Evolutionary conservation across 2,797 vertebrate species (phyloP).

Genomic region (Protonibea diacanthus): DNA sequence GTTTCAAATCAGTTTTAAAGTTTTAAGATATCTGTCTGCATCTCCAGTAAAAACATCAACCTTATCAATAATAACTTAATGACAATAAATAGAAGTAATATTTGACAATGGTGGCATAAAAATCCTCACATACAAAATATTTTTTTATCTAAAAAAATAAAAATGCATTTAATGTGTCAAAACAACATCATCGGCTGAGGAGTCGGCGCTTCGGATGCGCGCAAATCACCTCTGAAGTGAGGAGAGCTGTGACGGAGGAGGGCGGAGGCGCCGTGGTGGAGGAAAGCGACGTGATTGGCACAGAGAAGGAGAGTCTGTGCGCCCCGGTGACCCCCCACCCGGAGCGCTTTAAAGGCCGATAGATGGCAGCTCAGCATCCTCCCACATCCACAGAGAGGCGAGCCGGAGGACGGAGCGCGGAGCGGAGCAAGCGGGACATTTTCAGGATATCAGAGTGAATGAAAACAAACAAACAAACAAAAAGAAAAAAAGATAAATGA

Average conservation of each 20-base stretch:
- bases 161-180: background rate
- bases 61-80: slow-evolving; percentile 1
- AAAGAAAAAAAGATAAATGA: background rate
- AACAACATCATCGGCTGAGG: slow-evolving; percentile 4
- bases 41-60: background rate
- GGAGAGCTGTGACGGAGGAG: background rate
- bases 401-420: slow-evolving; percentile 24
- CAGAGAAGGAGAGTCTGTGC: slow-evolving; percentile 82
- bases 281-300: slow-evolving; percentile 87
- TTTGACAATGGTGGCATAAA: background rate
- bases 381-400: slow-evolving; percentile 44
- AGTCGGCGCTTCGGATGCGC: slow-evolving; percentile 22
- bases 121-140: background rate
- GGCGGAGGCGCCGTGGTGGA: background rate
- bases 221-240: slow-evolving; percentile 20
- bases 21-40: background rate
- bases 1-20: background rate
- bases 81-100: background rate
- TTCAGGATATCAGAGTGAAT: slow-evolving; percentile 25
- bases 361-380: slow-evolving; percentile 86
- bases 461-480: background rate
- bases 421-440: slow-evolving; percentile 42
- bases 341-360: slow-evolving; percentile 91
- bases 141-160: background rate
- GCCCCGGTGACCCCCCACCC: slow-evolving; percentile 82